These are phyloP conservation scores for Mastomys natalensis DNA, from an alignment of 2,113 vertebrate species.

Conservation along the genomic window DNA sequence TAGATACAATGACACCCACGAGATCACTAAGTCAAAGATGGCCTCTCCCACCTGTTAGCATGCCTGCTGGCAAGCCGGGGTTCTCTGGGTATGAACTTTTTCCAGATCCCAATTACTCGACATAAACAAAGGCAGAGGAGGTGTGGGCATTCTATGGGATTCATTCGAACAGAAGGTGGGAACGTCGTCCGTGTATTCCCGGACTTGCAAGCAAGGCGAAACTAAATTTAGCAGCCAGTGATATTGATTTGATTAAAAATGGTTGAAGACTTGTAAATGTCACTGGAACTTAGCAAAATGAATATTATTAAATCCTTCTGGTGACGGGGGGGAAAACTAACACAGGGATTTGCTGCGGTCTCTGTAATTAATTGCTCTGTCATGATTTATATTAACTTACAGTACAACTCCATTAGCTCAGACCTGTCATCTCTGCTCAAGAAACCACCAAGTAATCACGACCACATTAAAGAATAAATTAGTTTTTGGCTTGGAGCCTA, in stretches of 20 bases:
- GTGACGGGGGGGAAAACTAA: constrained; percentile 90
- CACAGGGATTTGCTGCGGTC: constrained; percentile 92
- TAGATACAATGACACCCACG: background rate
- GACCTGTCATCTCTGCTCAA: constrained; percentile 92
- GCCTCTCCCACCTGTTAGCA: constrained; percentile 70
- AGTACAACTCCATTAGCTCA: constrained; percentile 93
- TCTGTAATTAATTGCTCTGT: constrained; percentile 94
- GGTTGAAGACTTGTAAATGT: constrained; percentile 93
- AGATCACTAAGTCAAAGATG: constrained; percentile 57
- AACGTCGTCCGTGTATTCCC: constrained; percentile 83
- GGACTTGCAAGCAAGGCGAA: constrained; percentile 86
- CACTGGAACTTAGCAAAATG: constrained; percentile 91
- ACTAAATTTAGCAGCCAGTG: constrained; percentile 89
- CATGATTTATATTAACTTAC: constrained; percentile 94
- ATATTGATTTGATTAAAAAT: constrained; percentile 93
- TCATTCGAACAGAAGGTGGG: constrained; percentile 87
- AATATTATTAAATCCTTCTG: constrained; percentile 92
- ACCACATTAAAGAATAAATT: constrained; percentile 93
- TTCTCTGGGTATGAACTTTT: constrained; percentile 75
- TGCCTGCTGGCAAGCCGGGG: constrained; percentile 70
- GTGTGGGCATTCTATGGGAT: constrained; percentile 74
- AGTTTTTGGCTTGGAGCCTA: constrained; percentile 91
- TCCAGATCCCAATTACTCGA: constrained; percentile 79
- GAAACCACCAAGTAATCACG: constrained; percentile 92
- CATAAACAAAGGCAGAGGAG: constrained; percentile 85